Percentiles rank a stretch among this genome's conserved stretches.
Conservation (phyloP, 2,113 vertebrate species). For the Mionectes macconnelli region DNA sequence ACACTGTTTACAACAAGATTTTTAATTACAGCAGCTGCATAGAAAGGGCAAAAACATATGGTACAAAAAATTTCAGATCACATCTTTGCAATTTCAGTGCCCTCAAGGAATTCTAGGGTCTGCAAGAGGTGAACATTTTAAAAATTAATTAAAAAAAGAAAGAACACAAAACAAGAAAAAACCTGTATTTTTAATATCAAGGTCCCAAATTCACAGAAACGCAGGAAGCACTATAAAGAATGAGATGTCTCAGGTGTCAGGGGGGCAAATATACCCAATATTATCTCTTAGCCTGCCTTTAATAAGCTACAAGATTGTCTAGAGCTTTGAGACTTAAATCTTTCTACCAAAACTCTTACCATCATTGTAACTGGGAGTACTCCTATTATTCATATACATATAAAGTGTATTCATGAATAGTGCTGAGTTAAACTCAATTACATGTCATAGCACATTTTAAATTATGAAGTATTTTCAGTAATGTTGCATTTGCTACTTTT, state of each 20-base stretch:
- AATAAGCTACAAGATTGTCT: background rate
- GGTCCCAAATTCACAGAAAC: background rate
- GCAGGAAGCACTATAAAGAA: background rate
- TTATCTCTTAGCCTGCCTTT: background rate
- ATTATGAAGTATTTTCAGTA: background rate
- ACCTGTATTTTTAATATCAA: background rate
- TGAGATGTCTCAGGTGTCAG: background rate
- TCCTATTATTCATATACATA: background rate
- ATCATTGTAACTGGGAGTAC: background rate
- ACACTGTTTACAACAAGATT: background rate
- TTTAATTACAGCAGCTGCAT: background rate
- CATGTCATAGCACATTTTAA: background rate
- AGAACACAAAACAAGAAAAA: background rate
- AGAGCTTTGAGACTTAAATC: background rate
- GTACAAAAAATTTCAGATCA: background rate
- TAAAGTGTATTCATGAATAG: background rate
- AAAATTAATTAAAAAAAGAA: background rate
- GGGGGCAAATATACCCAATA: background rate
- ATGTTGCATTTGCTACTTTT: background rate
- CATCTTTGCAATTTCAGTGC: background rate
- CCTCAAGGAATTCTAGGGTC: background rate
- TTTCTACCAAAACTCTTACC: background rate
- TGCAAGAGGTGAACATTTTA: background rate
- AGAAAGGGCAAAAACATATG: background rate
- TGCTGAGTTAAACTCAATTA: background rate